Conservation (phyloP, 2,888 invertebrate genomes). For the Eristalis tenax region DNA sequence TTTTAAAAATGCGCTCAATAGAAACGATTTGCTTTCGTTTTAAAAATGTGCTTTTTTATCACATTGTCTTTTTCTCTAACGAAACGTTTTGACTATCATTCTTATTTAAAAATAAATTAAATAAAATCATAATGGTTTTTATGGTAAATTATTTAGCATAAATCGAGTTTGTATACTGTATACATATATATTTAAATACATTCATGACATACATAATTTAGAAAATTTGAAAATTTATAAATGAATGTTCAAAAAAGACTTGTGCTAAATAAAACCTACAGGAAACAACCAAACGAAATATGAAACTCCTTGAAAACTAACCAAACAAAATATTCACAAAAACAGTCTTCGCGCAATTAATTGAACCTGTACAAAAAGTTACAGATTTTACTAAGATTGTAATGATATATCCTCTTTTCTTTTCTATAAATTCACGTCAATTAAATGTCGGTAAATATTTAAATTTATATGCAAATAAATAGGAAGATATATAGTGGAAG, state of each 20-base stretch:
- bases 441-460: conserved; percentile 15
- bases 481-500: conserved; percentile 17
- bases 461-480: conserved; percentile 34
- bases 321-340: not conserved
- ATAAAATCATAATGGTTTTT: too few relatives aligned
- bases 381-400: conserved; percentile 8
- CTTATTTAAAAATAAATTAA: too few relatives aligned
- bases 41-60: too few relatives aligned
- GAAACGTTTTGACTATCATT: too few relatives aligned
- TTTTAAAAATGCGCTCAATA: too few relatives aligned
- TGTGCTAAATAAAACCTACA: not conserved
- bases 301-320: not conserved
- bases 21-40: too few relatives aligned
- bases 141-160: too few relatives aligned
- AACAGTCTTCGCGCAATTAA: not conserved
- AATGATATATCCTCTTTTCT: conserved; percentile 54
- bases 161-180: too few relatives aligned
- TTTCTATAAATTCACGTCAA: conserved; percentile 30
- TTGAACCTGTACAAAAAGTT: too few relatives aligned
- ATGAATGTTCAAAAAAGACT: not conserved
- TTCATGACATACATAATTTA: not conserved
- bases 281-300: too few relatives aligned
- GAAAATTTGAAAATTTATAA: not conserved
- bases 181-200: not conserved
- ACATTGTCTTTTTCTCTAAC: too few relatives aligned